phyloP scores from a whole-genome alignment of 2,113 vertebrate species.

The Electrona antarctica region DNA sequence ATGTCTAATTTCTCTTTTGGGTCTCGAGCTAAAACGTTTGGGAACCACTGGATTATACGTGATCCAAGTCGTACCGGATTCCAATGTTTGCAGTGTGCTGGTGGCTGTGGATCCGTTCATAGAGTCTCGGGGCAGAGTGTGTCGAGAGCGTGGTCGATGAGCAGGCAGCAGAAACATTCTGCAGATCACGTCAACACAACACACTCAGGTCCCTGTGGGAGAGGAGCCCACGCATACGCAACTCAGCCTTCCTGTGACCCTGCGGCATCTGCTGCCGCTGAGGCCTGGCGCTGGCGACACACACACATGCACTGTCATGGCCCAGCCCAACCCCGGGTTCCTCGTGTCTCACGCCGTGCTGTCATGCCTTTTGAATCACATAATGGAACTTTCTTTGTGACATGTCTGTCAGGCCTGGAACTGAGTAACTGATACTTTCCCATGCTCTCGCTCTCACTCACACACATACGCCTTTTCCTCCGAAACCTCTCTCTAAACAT shows the following conservation, averaged over 20 bases:
- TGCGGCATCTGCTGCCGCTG: background rate
- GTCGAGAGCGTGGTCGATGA: no score
- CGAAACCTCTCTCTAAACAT: slow-evolving; percentile 6
- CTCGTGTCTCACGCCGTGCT: no score
- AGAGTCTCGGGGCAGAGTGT: no score
- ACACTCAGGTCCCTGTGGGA: background rate
- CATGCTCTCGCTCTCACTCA: background rate
- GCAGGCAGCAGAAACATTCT: background rate
- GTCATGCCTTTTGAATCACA: slow-evolving; percentile 16
- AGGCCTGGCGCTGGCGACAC: background rate
- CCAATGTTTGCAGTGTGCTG: no score
- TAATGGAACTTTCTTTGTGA: slow-evolving; percentile 25
- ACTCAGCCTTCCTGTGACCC: slow-evolving; percentile 5
- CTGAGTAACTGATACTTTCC: slow-evolving; percentile 2
- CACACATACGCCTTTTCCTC: slow-evolving; percentile 1
- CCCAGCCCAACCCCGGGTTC: no score
- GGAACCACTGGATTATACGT: no score
- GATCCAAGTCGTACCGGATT: no score
- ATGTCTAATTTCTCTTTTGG: no score
- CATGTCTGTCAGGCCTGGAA: background rate
- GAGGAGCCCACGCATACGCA: background rate
- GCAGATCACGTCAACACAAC: background rate
- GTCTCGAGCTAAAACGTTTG: no score
- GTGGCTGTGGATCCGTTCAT: no score
- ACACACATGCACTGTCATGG: no score